Percentiles rank a stretch among this genome's conserved stretches.
Conservation (phyloP, 1,140 invertebrate genomes). For the Leucophenga varia region DNA sequence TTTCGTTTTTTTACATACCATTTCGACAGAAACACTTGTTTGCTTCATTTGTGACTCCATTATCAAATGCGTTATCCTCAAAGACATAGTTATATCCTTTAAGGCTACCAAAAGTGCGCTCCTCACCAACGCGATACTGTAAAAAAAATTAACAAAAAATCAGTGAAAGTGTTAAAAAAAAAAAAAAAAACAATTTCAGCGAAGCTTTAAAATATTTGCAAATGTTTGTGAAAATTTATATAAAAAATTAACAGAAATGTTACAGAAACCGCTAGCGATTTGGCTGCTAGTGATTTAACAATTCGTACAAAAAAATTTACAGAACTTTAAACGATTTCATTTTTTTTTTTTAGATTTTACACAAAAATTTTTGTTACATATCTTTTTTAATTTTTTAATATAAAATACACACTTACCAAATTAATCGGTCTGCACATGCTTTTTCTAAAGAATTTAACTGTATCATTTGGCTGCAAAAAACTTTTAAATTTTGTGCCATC, state of each 20-base stretch:
- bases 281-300: too few species aligned
- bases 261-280: too few species aligned
- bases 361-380: conserved; percentile 1
- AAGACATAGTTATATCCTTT: conserved; percentile 69
- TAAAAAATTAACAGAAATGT: too few species aligned
- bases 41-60: conserved; percentile 67
- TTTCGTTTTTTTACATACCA: conserved; percentile 43
- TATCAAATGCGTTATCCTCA: conserved; percentile 73
- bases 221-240: too few species aligned
- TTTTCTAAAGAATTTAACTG: conserved; percentile 76
- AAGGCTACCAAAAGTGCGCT: conserved; percentile 60
- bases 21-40: conserved; percentile 79
- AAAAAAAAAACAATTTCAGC: too few species aligned
- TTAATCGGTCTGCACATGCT: conserved; percentile 75
- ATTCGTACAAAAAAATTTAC: too few species aligned
- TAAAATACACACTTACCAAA: conserved; percentile 63
- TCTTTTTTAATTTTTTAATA: background rate
- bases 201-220: too few species aligned
- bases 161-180: background rate
- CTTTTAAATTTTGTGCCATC: conserved; percentile 84
- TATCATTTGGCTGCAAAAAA: conserved; percentile 67
- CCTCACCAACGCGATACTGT: conserved; percentile 65
- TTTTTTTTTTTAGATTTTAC: background rate
- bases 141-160: conserved; percentile 26
- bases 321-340: too few species aligned